Evolutionary conservation across 2,797 vertebrate genomes (phyloP), one percentile per base, ranked within the genome.

Genomic region (Cirrhinus mrigala): DNA sequence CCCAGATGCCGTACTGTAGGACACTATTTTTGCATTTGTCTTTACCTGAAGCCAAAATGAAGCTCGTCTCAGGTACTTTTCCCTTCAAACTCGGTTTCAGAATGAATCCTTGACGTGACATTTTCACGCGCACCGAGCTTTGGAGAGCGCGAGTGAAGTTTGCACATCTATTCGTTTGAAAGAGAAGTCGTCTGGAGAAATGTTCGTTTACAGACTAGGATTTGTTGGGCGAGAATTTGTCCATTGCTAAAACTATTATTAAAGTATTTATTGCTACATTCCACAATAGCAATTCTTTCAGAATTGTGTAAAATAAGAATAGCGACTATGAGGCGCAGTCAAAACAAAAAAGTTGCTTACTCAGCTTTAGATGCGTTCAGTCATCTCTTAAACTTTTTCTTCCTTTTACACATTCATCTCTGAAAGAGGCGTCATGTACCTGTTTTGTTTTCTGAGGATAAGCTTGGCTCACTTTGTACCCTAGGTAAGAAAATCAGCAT

Each of bases 51-150:
- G n/a, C 10, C 22, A 81, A 27, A 4, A n/a, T 60, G n/a, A 58
- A 14, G 22, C 33, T n/a, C 22, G 18, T 40, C 3, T 20, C 15
- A 8, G 5, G 6, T 52, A 22, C 62, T 37, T 52, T 50, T 1
- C 15, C 16, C 27, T 70, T n/a, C 7, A 71, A 62, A 52, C 54
- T 22, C 56, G 44, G 12, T 75, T 22, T 24, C 29, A 29, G 44
- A 52, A 22, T 33, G 18, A 18, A 22, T 66, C 8, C 2, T 27
- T 80, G 18, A 18, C 33, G 16, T 52, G 27, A 12, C 58, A 40
- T 75, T 74, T 70, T 75, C 54, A 83, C 27, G 81, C 81, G 71
- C 70, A 52, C 14, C n/a, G 20, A 18, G 2, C 20, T 58, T 62
- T 29, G 64, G 50, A 54, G 33, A 40, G 48, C 40, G 7, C 64